Evolutionary conservation across 2,888 invertebrate genomes (phyloP).

Genomic region (Lycia hirtaria): DNA sequence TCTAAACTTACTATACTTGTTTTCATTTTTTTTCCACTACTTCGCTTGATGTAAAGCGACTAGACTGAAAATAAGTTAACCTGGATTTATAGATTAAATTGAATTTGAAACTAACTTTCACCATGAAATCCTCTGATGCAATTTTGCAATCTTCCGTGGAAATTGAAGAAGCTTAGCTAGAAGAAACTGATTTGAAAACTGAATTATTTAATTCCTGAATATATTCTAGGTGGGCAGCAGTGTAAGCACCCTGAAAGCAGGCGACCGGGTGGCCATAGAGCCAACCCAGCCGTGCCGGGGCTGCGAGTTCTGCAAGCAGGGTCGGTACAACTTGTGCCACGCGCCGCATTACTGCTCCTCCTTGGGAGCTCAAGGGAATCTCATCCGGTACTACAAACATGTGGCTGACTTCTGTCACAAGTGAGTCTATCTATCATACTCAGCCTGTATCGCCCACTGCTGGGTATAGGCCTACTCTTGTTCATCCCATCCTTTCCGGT

Average conservation of each 20-base stretch:
- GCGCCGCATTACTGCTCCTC: constrained; percentile 96
- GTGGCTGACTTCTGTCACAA: constrained; percentile 95
- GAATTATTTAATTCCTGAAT: background rate
- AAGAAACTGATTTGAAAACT: no score
- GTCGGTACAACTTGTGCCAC: constrained; percentile 95
- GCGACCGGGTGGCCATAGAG: constrained; percentile 97
- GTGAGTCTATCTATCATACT: constrained; percentile 83
- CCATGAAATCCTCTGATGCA: no score
- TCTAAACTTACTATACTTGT: no score
- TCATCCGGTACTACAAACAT: constrained; percentile 94
- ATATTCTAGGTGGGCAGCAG: constrained; percentile 68
- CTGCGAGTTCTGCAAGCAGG: constrained; percentile 93
- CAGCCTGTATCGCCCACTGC: background rate
- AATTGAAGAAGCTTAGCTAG: no score
- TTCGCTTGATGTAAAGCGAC: no score
- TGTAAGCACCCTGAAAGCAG: constrained; percentile 87
- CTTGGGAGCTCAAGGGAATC: constrained; percentile 93
- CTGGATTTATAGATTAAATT: no score
- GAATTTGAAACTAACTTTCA: no score
- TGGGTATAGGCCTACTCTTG: no score
- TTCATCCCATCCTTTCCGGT: no score
- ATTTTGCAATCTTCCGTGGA: no score
- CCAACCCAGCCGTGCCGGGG: constrained; percentile 95
- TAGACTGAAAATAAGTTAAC: no score
- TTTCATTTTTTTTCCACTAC: no score